Percentiles rank a stretch among this genome's conserved stretches.
phyloP scores from a whole-genome alignment of 2,113 vertebrate species.

The Tupaia chinensis region DNA sequence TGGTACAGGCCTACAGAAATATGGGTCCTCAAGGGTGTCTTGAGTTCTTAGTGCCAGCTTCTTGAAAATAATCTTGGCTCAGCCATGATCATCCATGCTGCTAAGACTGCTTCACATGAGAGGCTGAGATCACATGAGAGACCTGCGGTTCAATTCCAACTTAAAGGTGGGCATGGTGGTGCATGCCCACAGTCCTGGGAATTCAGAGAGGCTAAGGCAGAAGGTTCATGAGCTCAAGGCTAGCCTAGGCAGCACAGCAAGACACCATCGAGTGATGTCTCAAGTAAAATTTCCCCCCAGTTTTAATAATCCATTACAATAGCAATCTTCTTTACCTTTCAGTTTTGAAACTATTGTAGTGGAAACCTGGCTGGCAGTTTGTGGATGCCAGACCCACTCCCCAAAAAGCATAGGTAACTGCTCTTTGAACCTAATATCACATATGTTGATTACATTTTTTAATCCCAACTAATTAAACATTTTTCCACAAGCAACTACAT shows the following conservation, averaged over 20 bases:
- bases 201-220: too few species aligned
- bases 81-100: too few species aligned
- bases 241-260: too few species aligned
- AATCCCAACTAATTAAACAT: not conserved
- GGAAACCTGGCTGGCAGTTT: not conserved
- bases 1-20: not conserved
- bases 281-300: not conserved
- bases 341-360: not conserved
- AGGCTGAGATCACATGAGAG: too few species aligned
- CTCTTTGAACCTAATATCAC: not conserved
- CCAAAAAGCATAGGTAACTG: not conserved
- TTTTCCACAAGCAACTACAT: not conserved
- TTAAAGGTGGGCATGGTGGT: too few species aligned
- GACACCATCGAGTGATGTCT: not conserved
- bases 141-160: too few species aligned
- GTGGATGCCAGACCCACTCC: not conserved
- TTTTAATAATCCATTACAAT: conserved; percentile 27
- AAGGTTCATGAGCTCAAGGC: too few species aligned
- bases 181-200: too few species aligned
- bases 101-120: too few species aligned
- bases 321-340: not conserved
- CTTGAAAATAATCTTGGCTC: not conserved
- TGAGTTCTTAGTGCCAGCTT: not conserved
- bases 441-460: not conserved
- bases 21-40: not conserved